phyloP scores from a whole-genome alignment of 1,140 invertebrate species.

The Doryteuthis pealeii region DNA sequence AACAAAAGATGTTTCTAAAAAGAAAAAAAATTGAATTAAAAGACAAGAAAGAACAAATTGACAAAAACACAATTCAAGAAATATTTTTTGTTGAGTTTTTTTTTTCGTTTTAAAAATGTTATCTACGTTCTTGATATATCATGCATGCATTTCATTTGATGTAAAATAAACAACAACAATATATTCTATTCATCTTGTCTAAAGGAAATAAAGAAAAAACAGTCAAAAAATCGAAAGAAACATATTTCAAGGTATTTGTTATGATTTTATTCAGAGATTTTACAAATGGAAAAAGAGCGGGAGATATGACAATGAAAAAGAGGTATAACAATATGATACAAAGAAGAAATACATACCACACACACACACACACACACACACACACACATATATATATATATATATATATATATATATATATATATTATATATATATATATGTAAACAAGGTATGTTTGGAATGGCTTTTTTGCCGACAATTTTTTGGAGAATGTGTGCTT shows the following conservation, averaged over 20 bases:
- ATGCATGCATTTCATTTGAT: background rate
- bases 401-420: background rate
- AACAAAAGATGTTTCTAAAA: background rate
- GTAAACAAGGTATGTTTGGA: too few species aligned
- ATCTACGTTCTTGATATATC: constrained; percentile 8
- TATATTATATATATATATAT: background rate
- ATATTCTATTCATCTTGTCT: constrained; percentile 7
- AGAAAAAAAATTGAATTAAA: background rate
- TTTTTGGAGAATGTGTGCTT: too few species aligned
- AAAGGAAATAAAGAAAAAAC: background rate
- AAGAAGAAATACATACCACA: background rate
- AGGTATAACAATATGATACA: background rate
- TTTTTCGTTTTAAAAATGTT: background rate
- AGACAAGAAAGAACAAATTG: background rate
- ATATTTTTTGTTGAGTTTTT: constrained; percentile 10
- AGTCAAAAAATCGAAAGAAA: background rate
- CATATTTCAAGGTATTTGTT: background rate
- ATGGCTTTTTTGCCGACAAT: too few species aligned
- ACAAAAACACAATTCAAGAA: background rate
- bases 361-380: background rate
- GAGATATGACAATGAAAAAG: background rate
- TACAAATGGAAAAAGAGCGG: background rate
- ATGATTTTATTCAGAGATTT: background rate
- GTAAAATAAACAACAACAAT: background rate
- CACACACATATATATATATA: background rate